These are phyloP conservation scores for Heloderma charlesbogerti DNA, from an alignment of 2,113 vertebrate species.

Conservation along the genomic window DNA sequence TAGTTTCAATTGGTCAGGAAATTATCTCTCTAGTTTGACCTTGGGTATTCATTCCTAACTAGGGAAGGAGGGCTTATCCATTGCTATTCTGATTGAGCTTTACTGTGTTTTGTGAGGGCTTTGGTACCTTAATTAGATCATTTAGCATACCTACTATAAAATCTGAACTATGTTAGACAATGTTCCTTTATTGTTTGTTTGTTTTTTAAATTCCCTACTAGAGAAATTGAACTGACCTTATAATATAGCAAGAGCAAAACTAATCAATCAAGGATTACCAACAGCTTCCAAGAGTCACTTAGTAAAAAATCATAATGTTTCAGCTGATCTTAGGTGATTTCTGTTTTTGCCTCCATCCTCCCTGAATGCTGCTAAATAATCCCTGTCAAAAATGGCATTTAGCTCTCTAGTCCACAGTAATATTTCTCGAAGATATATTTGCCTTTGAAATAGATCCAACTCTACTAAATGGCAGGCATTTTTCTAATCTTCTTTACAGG, in stretches of 20 bases:
- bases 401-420: conserved; percentile 27
- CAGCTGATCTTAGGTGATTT: background rate
- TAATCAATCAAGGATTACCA: background rate
- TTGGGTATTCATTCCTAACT: background rate
- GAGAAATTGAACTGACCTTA: background rate
- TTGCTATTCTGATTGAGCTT: background rate
- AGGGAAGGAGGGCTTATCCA: background rate
- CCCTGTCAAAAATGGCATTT: background rate
- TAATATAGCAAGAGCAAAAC: background rate
- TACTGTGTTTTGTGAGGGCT: background rate
- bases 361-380: background rate
- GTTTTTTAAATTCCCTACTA: background rate
- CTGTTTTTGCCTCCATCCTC: conserved; percentile 1
- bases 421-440: conserved; percentile 38
- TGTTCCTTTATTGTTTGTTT: background rate
- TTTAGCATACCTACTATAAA: background rate
- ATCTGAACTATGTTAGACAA: background rate
- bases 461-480: conserved; percentile 8
- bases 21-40: no score
- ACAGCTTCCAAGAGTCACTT: background rate
- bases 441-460: conserved; percentile 30
- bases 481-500: conserved; percentile 45
- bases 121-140: background rate
- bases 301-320: background rate
- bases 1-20: no score